These are phyloP conservation scores for Osmerus mordax DNA, from an alignment of 2,113 vertebrate genomes.

Conservation along the genomic window DNA sequence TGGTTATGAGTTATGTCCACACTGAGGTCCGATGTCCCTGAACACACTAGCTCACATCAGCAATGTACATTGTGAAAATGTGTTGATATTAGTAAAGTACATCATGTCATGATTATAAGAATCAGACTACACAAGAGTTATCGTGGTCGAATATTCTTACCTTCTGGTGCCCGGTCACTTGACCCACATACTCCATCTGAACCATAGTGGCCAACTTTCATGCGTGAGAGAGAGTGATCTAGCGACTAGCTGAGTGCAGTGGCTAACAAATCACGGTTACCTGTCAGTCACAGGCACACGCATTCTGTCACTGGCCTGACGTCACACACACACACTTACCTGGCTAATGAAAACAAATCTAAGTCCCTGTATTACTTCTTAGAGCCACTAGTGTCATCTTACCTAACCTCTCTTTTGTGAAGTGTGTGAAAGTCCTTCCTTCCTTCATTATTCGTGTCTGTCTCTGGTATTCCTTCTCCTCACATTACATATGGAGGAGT, in stretches of 20 bases:
- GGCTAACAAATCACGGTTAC: not conserved
- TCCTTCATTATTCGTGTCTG: not conserved
- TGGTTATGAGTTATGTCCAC: no score
- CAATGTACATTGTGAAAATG: not conserved
- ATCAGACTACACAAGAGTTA: not conserved
- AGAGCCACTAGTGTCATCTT: not conserved
- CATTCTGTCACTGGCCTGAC: not conserved
- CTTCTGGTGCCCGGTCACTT: conserved; percentile 5
- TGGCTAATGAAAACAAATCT: conserved; percentile 2
- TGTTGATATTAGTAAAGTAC: no score
- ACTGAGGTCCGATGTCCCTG: no score
- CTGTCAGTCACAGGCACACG: conserved; percentile 4
- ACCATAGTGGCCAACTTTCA: not conserved
- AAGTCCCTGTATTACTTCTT: not conserved
- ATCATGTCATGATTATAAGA: no score
- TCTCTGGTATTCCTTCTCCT: not conserved
- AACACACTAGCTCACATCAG: no score
- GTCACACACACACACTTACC: conserved; percentile 17
- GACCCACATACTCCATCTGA: not conserved
- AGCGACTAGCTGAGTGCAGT: not conserved
- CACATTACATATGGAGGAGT: no score
- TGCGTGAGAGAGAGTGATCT: not conserved
- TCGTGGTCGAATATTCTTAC: not conserved
- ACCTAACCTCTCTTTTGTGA: not conserved
- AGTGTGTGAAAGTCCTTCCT: not conserved